Conservation (phyloP, 2,888 invertebrate genomes). For the Campoplex capitator region DNA sequence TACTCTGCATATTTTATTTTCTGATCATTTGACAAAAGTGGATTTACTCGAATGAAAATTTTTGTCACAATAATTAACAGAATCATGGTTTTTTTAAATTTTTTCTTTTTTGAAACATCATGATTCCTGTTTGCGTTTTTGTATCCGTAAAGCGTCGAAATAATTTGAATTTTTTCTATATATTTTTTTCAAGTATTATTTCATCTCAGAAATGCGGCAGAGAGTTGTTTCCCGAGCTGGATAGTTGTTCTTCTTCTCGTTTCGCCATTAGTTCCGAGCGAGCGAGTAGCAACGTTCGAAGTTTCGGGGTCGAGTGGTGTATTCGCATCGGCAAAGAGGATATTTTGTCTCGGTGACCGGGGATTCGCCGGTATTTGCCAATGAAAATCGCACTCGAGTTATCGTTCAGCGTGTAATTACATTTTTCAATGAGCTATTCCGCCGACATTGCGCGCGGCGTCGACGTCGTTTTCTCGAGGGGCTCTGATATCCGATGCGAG, state of each 20-base stretch:
- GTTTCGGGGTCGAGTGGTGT: constrained; percentile 3
- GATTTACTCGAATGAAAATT: neutral
- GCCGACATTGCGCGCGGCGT: constrained; percentile 42
- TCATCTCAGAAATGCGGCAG: constrained; percentile 10
- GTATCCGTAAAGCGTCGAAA: neutral
- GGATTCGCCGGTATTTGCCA: constrained; percentile 62
- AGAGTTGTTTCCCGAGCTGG: constrained; percentile 1
- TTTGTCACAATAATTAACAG: neutral
- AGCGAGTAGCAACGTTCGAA: constrained; percentile 5
- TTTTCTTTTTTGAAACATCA: neutral
- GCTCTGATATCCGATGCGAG: constrained; percentile 20
- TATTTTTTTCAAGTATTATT: neutral
- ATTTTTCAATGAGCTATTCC: constrained; percentile 79
- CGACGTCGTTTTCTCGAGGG: neutral
- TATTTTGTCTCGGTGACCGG: neutral
- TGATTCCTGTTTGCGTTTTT: neutral
- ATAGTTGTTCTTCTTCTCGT: constrained; percentile 24
- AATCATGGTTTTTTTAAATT: neutral
- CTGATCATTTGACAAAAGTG: too few relatives aligned
- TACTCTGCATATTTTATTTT: too few relatives aligned
- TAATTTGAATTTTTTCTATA: neutral
- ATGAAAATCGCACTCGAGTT: constrained; percentile 75
- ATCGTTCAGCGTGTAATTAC: constrained; percentile 76
- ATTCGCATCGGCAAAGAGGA: constrained; percentile 10
- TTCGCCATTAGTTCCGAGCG: constrained; percentile 57